A percentile compares a stretch with the other conserved stretches of the same genome.
These are phyloP conservation scores for Ahaetulla prasina DNA, from an alignment of 2,113 vertebrate species.

Conservation along the genomic window DNA sequence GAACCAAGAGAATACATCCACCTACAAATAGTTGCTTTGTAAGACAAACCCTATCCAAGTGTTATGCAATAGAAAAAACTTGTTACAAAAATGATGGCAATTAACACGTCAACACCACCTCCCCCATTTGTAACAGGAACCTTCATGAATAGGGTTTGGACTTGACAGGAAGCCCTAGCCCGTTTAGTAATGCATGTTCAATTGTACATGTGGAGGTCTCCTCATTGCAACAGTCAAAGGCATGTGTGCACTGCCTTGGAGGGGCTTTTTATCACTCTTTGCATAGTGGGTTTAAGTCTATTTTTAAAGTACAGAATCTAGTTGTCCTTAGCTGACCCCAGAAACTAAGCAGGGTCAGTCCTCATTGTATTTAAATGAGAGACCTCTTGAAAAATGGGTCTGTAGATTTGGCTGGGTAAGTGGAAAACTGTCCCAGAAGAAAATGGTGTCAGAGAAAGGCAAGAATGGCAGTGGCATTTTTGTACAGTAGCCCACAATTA, in stretches of 20 bases:
- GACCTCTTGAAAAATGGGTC: not conserved
- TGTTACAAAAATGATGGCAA: not conserved
- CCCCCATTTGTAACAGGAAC: not conserved
- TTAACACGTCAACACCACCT: not conserved
- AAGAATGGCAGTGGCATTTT: not conserved
- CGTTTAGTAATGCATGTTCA: not conserved
- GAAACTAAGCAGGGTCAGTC: not conserved
- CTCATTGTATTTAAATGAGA: not conserved
- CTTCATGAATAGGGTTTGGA: not conserved
- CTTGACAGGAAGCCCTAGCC: not conserved
- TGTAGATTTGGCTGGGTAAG: not conserved
- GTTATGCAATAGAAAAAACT: not conserved
- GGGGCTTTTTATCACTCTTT: not conserved
- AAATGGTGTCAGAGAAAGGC: not conserved
- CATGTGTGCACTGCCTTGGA: not conserved
- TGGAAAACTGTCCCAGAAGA: not conserved
- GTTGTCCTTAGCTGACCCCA: not conserved
- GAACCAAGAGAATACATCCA: not conserved
- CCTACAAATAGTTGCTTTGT: not conserved
- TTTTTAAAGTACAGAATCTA: not conserved
- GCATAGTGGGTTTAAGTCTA: not conserved
- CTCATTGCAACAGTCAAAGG: not conserved
- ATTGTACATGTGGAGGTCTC: not conserved
- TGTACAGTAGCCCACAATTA: not conserved
- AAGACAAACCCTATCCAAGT: not conserved